Percentiles rank a stretch among this genome's conserved stretches.
These are phyloP conservation scores for Brenthis hecate DNA, from an alignment of 2,888 invertebrate species.

Conservation along the genomic window DNA sequence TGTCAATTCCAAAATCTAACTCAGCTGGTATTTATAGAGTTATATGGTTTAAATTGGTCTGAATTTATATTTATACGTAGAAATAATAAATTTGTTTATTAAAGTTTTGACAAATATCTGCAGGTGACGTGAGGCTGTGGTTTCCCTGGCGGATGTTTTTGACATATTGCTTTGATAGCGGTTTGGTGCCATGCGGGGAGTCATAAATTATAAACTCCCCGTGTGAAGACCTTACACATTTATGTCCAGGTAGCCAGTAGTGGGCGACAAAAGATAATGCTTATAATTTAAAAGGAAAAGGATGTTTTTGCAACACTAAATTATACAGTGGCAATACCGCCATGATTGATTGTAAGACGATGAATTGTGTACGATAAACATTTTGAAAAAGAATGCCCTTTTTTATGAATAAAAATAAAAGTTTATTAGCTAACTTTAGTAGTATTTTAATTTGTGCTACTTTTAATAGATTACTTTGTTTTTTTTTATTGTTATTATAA, in stretches of 20 bases:
- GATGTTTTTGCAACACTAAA: conserved; percentile 9
- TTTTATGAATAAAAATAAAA: background rate
- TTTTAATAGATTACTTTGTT: background rate
- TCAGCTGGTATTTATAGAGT: conserved; percentile 8
- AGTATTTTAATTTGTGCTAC: background rate
- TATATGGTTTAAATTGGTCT: conserved; percentile 46
- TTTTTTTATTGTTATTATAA: too few relatives aligned
- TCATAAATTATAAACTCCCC: conserved; percentile 64
- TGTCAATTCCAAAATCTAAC: conserved; percentile 19
- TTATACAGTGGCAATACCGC: conserved; percentile 13
- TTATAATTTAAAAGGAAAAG: conserved; percentile 22
- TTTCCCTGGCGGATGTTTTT: conserved; percentile 73
- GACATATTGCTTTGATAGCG: conserved; percentile 77
- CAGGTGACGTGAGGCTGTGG: conserved; percentile 72
- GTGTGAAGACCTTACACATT: conserved; percentile 32
- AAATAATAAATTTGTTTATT: conserved; percentile 50
- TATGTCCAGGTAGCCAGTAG: conserved; percentile 33
- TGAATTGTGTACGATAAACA: background rate
- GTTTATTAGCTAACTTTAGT: background rate
- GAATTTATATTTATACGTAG: conserved; percentile 38
- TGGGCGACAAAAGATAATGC: conserved; percentile 30
- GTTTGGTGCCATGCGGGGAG: conserved; percentile 59
- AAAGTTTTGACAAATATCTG: conserved; percentile 80
- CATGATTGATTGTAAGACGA: conserved; percentile 7
- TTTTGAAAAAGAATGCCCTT: background rate